Percentiles rank a stretch among this genome's conserved stretches.
These are phyloP conservation scores for Trachymyrmex cornetzi DNA, from an alignment of 1,140 invertebrate species.

Conservation along the genomic window DNA sequence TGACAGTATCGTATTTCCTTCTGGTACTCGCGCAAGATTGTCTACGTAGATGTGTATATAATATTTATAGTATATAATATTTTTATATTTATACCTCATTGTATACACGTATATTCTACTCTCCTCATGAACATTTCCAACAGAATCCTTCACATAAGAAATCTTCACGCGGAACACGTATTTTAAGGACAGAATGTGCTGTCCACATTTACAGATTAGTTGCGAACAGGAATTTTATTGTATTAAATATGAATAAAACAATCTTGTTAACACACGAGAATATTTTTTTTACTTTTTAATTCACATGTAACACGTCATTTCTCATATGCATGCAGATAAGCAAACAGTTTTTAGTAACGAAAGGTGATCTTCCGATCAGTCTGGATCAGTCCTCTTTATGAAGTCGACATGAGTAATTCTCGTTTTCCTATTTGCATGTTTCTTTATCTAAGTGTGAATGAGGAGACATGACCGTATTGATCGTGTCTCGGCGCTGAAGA, in stretches of 20 bases:
- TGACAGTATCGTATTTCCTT: not conserved
- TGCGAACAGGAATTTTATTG: not conserved
- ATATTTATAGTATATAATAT: conserved; percentile 45
- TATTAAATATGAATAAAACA: conserved; percentile 29
- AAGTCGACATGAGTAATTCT: not conserved
- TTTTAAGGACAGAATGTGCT: not conserved
- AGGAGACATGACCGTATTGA: no score
- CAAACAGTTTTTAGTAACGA: not conserved
- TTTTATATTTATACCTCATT: conserved; percentile 49
- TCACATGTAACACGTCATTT: not conserved
- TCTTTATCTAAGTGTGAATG: not conserved
- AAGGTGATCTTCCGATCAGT: not conserved
- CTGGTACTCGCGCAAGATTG: conserved; percentile 13
- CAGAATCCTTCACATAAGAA: not conserved
- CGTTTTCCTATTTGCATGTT: not conserved
- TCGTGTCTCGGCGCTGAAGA: no score
- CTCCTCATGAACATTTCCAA: not conserved
- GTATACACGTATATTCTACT: not conserved
- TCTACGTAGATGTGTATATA: conserved; percentile 28
- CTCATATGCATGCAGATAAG: not conserved
- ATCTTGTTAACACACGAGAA: conserved; percentile 8
- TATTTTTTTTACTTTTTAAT: not conserved
- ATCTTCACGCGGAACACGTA: not conserved
- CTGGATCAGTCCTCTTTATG: not conserved
- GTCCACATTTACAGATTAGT: conserved; percentile 1